Evolutionary conservation across 2,888 invertebrate genomes (phyloP), one percentile per base, ranked within the genome.

Genomic region (Sesia bembeciformis): DNA sequence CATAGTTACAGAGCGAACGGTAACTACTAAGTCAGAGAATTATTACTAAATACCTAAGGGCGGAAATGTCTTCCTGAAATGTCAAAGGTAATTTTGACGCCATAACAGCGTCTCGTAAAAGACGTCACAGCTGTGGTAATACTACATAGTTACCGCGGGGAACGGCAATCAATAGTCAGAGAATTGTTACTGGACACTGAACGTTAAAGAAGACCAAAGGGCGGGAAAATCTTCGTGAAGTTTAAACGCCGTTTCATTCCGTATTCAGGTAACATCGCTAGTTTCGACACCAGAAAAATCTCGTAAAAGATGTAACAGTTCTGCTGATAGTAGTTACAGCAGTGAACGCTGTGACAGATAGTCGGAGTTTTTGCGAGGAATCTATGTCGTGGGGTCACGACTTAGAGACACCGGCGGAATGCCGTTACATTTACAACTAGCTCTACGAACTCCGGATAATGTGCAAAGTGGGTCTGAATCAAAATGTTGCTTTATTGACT

Each of bases 321-420:
- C 23, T 23, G 2, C 23, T 23, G 2, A 23, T 23, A 23, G 23
- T 2, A 42, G 5, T 42, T 5, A 42, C 7, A 42, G 42, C 42
- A 42, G 50, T 50, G 50, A 38, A 50, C 7, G 50, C 38, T 50
- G 39, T 50, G 23, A 46, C 46, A 5, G n/a, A n/a, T 38, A 50
- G 50, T 50, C 38, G 38, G 50, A 50, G 50, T 50, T 50, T 50
- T 50, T 50, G 65, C 60, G 54, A 61, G 56, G 68, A 68, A 76
- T 74, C 72, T 77, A 64, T 76, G 77, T 64, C 70, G 69, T 54
- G 60, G 56, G 69, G 75, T 74, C 75, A 66, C 57, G 59, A 56
- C 61, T 23, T 23, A 23, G 65, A 46, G 46, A 8, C 46, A 8
- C 46, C n/a, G 23, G 23, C 23, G 46, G 46, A 46, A 46, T 50